Conservation (phyloP, 1,140 invertebrate species). For the Caerostris darwini region DNA sequence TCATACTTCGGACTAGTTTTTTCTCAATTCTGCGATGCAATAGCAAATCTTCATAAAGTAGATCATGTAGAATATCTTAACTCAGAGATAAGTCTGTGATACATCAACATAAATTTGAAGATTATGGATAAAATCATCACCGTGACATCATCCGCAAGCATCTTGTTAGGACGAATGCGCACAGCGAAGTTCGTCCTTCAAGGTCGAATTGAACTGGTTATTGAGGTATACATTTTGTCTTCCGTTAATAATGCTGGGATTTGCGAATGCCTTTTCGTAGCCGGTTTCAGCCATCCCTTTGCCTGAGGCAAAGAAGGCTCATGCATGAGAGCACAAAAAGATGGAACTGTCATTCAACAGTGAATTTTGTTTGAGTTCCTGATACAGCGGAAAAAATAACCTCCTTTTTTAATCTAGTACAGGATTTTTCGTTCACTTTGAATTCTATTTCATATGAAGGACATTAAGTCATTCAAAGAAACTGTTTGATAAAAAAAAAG, state of each 20-base stretch:
- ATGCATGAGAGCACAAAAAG: constrained; percentile 22
- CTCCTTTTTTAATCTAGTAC: neutral
- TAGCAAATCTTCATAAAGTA: neutral
- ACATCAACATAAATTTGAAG: neutral
- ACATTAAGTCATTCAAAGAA: too few species aligned
- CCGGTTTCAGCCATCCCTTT: constrained; percentile 15
- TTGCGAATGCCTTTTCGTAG: constrained; percentile 39
- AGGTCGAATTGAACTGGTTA: constrained; percentile 69
- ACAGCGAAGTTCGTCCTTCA: constrained; percentile 59
- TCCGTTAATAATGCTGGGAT: constrained; percentile 54
- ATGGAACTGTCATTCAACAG: constrained; percentile 13
- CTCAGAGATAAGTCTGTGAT: neutral
- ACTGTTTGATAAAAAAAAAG: too few species aligned
- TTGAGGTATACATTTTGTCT: constrained; percentile 38
- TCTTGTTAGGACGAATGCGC: neutral
- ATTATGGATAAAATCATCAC: constrained; percentile 1
- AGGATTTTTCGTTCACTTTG: neutral
- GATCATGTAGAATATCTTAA: neutral
- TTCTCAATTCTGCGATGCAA: neutral
- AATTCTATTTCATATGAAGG: too few species aligned
- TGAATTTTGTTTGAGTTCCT: constrained; percentile 22
- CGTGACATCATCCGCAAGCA: constrained; percentile 29
- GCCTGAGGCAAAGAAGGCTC: constrained; percentile 3
- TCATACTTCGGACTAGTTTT: too few species aligned
- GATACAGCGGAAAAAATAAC: neutral